phyloP scores from a whole-genome alignment of 2,888 invertebrate species.

The Hirtodrosophila trivittata region DNA sequence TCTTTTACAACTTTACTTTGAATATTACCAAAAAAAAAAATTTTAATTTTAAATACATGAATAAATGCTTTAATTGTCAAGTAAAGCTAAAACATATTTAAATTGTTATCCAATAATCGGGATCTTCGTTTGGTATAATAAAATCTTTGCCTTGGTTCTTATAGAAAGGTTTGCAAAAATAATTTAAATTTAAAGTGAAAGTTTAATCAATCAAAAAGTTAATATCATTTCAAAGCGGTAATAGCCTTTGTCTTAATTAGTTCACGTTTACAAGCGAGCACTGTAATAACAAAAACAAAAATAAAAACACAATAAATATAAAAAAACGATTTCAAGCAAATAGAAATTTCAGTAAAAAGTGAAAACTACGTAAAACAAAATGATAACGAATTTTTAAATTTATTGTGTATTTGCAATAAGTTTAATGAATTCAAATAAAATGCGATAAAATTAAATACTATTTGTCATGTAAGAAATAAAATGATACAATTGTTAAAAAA shows the following conservation, averaged over 20 bases:
- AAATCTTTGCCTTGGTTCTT: no score
- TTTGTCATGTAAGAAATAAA: constrained; percentile 80
- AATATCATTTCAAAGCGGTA: not conserved
- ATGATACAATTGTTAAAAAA: constrained; percentile 69
- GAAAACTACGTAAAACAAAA: constrained; percentile 76
- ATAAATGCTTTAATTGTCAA: no score
- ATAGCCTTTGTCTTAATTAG: no score
- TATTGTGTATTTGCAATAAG: constrained; percentile 65
- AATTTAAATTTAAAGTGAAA: no score
- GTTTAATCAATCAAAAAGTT: no score
- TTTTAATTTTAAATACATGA: no score
- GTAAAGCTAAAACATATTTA: no score
- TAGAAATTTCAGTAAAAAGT: constrained; percentile 74
- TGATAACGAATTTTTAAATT: constrained; percentile 69
- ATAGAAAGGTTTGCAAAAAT: no score
- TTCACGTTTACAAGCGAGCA: not conserved
- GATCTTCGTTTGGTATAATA: no score
- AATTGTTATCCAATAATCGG: no score
- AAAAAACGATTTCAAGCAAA: constrained; percentile 63
- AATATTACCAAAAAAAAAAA: no score
- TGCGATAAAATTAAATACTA: constrained; percentile 81
- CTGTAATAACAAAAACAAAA: constrained; percentile 41
- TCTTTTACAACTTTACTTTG: no score
- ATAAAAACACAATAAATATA: constrained; percentile 8
- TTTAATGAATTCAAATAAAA: constrained; percentile 68